These are phyloP conservation scores for Smithornis capensis DNA, from an alignment of 2,113 vertebrate genomes.

Conservation along the genomic window DNA sequence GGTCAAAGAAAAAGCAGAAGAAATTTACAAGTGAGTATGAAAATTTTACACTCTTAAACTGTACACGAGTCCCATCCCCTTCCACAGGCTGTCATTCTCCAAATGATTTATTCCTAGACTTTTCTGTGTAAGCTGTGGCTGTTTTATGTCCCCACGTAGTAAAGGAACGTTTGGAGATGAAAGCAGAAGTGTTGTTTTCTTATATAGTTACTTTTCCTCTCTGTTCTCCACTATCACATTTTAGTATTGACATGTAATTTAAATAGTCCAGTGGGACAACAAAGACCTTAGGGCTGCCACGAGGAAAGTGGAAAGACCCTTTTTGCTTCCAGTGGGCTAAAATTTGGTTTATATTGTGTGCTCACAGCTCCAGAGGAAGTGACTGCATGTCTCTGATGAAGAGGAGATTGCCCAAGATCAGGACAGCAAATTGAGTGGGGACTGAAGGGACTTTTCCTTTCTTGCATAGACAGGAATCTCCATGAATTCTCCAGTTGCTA, in stretches of 20 bases:
- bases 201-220: background rate
- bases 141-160: background rate
- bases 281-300: background rate
- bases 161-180: background rate
- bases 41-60: background rate
- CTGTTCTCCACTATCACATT: background rate
- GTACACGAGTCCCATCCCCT: background rate
- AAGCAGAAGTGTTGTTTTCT: background rate
- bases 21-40: slow-evolving; percentile 91
- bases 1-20: slow-evolving; percentile 95
- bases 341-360: background rate
- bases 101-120: background rate
- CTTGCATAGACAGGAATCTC: background rate
- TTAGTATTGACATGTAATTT: background rate
- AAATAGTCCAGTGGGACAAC: background rate
- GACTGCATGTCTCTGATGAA: background rate
- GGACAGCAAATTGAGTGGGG: background rate
- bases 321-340: background rate
- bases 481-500: background rate
- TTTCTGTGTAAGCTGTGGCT: background rate
- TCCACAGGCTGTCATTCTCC: background rate
- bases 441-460: background rate
- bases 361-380: background rate
- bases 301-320: background rate
- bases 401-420: background rate